These are phyloP conservation scores for Lacerta agilis DNA, from an alignment of 2,797 vertebrate genomes.

Conservation along the genomic window DNA sequence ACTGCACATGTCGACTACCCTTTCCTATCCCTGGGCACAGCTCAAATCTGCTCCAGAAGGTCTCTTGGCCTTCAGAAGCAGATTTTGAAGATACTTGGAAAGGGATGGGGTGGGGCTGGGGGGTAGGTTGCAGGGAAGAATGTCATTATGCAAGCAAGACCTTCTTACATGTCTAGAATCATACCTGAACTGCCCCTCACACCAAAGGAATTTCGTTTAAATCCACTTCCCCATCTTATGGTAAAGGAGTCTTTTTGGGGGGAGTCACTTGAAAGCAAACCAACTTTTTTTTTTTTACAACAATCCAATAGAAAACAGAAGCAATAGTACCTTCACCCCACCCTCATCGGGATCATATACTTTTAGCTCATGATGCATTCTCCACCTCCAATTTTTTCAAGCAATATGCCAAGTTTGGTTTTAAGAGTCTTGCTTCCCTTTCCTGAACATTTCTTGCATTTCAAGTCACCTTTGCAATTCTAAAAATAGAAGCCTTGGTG, in stretches of 20 bases:
- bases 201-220: background rate
- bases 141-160: too few relatives aligned
- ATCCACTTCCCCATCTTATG: background rate
- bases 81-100: too few relatives aligned
- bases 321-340: background rate
- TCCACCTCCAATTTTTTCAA: background rate
- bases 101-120: too few relatives aligned
- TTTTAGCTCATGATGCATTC: background rate
- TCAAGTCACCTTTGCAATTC: conserved; percentile 12
- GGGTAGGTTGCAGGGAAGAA: too few relatives aligned
- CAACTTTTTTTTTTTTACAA: background rate
- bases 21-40: too few relatives aligned
- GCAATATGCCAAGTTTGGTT: background rate
- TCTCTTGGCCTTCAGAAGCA: too few relatives aligned
- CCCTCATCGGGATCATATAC: background rate
- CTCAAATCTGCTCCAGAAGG: too few relatives aligned
- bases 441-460: background rate
- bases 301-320: background rate
- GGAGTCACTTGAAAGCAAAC: background rate
- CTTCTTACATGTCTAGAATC: background rate
- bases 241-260: too few relatives aligned
- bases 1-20: too few relatives aligned
- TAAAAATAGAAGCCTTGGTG: conserved; percentile 4
- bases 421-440: background rate
- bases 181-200: background rate